Evolutionary conservation across 2,113 vertebrate genomes (phyloP).

Genomic region (Alethe castanea): DNA sequence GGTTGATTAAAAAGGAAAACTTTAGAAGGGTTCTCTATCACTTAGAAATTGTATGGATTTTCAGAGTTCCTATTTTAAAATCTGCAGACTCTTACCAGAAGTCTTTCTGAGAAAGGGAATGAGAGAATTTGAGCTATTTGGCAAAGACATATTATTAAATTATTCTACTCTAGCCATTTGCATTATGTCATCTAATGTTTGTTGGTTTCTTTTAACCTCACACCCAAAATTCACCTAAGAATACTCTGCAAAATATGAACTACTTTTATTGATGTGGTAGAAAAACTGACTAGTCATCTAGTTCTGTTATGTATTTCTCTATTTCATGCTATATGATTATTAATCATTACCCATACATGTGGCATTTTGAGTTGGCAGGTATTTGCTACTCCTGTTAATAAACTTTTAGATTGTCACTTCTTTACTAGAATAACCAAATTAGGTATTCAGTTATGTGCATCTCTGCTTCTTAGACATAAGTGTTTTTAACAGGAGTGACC

Average conservation of each 20-base stretch:
- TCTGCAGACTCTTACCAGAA: background rate
- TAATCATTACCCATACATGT: background rate
- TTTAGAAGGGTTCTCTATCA: background rate
- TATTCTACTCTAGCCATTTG: background rate
- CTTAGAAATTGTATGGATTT: background rate
- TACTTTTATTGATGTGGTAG: background rate
- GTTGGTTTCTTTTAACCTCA: background rate
- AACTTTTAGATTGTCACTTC: background rate
- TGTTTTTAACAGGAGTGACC: background rate
- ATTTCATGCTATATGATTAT: background rate
- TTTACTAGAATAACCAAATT: background rate
- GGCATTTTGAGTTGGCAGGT: fast-evolving
- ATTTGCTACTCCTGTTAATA: background rate
- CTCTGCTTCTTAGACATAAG: background rate
- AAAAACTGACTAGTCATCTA: background rate
- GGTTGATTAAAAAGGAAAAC: background rate
- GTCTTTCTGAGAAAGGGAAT: background rate
- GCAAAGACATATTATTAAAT: background rate
- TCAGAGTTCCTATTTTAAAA: background rate
- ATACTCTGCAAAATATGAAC: background rate
- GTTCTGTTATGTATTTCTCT: background rate
- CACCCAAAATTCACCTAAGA: background rate
- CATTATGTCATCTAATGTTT: background rate
- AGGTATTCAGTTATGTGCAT: background rate
- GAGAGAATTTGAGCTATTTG: background rate